Conservation (phyloP, 2,113 vertebrate genomes). For the Irena cyanogastra region DNA sequence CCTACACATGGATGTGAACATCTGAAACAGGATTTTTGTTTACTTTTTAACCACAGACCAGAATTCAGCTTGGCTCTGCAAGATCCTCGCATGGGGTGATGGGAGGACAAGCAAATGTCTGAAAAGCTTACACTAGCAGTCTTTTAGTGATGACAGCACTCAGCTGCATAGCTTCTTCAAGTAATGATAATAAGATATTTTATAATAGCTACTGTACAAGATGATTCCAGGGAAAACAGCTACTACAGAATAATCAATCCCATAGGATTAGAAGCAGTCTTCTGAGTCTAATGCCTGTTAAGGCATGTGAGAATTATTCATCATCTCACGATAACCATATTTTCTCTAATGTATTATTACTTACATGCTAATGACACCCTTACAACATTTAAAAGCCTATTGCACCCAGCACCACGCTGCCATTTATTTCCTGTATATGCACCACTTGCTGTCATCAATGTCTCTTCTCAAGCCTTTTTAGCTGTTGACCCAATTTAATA, state of each 20-base stretch:
- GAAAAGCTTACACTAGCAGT: neutral
- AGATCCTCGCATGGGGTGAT: neutral
- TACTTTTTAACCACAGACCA: neutral
- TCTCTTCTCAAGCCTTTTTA: constrained; percentile 51
- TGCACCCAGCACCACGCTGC: neutral
- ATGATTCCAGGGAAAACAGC: neutral
- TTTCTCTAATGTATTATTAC: constrained; percentile 61
- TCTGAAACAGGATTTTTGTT: neutral
- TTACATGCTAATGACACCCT: constrained; percentile 44
- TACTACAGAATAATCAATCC: neutral
- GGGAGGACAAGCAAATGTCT: neutral
- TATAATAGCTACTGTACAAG: neutral
- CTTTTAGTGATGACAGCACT: neutral
- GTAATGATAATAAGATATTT: neutral
- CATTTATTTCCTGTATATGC: constrained; percentile 9
- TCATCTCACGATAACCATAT: constrained; percentile 13
- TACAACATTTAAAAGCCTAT: constrained; percentile 28
- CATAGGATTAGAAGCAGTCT: neutral
- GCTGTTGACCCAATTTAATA: constrained; percentile 72
- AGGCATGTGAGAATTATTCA: constrained; percentile 24
- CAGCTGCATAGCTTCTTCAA: neutral
- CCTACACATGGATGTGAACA: neutral
- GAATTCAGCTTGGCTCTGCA: neutral
- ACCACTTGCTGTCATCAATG: constrained; percentile 28
- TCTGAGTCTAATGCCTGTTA: constrained; percentile 23